Base-by-base conservation (phyloP, 2,888 invertebrate species). In the Ernsta delagoae region DNA sequence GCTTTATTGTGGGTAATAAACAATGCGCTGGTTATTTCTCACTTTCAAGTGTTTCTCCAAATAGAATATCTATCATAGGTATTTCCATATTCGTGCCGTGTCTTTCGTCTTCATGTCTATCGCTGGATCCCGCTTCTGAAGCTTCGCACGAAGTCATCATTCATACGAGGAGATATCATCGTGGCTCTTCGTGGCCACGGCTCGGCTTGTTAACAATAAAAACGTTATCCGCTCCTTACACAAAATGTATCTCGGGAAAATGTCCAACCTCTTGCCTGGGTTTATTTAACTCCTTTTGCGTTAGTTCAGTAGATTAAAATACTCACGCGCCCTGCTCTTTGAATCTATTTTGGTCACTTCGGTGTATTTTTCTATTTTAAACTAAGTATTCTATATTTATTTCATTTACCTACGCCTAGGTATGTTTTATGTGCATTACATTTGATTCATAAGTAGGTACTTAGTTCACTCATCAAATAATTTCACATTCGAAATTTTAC, bases 91-190 rank as follows among this genome's bases (percentile, higher is more conserved):
- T 90, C 89, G 88, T 91, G 90, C 85, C 88, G 78, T 86, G 88
- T 92, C 90, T 90, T 78, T 76, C 75, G 77, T 77, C 78, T 82
- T 84, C 83, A 83, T 83, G 87, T 85, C 86, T 87, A 89, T 87
- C 85, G 83, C 76, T 78, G 74, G 77, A 78, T 81, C 79, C 85
- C 87, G 85, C 86, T 89, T 88, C 88, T 85, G 85, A 87, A 89
- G 87, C 88, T 82, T 80, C 84, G 92, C 93, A 92, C 93, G 92
- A 93, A 92, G 90, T 90, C 92, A 93, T 93, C 93, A 92, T 93
- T 93, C 93, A 92, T 93, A 92, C 87, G 85, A 85, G 83, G 77
- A 88, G 93, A 93, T 93, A 93, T 90, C 92, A 93, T 93, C 92
- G 89, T 88, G 82, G 87, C 88, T 86, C 86, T 83, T 84, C 87